phyloP scores from a whole-genome alignment of 2,113 vertebrate species.

The Mungos mungo region DNA sequence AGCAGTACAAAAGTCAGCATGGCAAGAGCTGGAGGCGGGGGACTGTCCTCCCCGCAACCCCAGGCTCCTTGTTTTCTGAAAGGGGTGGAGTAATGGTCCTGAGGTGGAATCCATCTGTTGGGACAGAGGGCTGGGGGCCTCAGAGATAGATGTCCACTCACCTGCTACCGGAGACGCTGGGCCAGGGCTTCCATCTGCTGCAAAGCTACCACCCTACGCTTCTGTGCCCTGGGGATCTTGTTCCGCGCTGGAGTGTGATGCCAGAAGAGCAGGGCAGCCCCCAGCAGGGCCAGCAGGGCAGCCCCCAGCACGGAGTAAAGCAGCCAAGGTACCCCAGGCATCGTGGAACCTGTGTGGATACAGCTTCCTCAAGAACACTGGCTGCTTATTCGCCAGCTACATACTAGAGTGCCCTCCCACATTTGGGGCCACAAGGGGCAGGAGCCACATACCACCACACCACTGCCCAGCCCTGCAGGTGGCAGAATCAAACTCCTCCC shows the following conservation, averaged over 20 bases:
- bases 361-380: not conserved
- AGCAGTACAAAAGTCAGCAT: not conserved
- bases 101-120: not conserved
- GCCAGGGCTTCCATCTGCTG: constrained; percentile 2
- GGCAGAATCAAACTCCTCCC: not conserved
- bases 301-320: not conserved
- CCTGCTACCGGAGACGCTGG: not conserved
- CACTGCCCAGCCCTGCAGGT: not conserved
- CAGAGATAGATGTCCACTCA: not conserved
- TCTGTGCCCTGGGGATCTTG: constrained; percentile 34
- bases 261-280: not conserved
- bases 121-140: not conserved
- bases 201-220: not conserved
- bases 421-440: not conserved
- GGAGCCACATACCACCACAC: not conserved
- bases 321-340: not conserved
- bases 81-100: not conserved
- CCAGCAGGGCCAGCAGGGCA: not conserved
- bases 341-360: accelerated
- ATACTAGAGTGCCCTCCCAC: not conserved
- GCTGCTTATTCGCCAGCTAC: not conserved
- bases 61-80: not conserved
- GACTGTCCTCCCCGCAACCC: no score
- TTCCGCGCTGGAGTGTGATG: not conserved
- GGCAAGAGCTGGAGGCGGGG: not conserved